Evolutionary conservation across 2,113 vertebrate genomes (phyloP).

Genomic region (Macrotus californicus): DNA sequence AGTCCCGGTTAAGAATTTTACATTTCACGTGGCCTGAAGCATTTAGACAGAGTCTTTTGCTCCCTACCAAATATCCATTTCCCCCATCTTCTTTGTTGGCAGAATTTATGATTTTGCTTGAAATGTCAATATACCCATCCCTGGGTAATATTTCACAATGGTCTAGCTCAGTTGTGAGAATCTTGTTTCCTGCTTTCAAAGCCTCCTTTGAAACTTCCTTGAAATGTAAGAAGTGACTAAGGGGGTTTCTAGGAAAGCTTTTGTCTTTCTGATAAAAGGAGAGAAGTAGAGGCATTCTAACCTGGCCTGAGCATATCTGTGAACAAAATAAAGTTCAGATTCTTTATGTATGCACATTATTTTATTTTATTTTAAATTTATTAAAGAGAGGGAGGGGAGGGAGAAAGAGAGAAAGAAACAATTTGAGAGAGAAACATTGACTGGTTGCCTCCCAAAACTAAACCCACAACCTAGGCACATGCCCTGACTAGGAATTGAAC

Average conservation of each 20-base stretch:
- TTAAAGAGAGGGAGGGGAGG: no score
- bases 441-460: no score
- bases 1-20: neutral
- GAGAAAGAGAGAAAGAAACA: no score
- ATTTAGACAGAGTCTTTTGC: neutral
- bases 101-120: slow-evolving; percentile 6
- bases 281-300: neutral
- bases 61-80: neutral
- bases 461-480: no score
- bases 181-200: neutral
- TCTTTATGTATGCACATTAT: neutral
- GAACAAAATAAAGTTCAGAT: neutral
- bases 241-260: neutral
- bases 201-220: neutral
- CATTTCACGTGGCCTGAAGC: neutral
- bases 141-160: neutral
- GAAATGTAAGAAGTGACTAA: neutral
- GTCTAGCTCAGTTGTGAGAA: neutral
- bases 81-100: neutral
- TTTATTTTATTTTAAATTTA: no score
- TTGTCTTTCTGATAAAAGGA: neutral
- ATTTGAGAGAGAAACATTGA: no score
- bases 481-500: no score
- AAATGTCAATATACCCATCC: neutral
- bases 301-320: neutral